Conservation (phyloP, 2,113 vertebrate genomes). For the Rafetus swinhoei region DNA sequence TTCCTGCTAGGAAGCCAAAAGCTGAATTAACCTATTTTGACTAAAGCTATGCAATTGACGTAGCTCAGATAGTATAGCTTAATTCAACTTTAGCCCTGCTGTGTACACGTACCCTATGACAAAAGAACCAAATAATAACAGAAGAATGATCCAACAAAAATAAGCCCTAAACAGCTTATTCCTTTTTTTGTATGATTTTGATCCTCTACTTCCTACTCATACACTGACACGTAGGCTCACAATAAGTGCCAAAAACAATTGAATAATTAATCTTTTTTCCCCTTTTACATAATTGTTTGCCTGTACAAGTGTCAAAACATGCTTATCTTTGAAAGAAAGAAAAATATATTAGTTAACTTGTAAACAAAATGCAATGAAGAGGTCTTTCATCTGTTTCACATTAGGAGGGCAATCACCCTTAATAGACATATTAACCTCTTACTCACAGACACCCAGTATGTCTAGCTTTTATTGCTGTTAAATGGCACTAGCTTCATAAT, state of each 20-base stretch:
- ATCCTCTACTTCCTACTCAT: not conserved
- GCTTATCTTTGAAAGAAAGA: not conserved
- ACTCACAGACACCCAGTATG: not conserved
- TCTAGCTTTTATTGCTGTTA: constrained; percentile 6
- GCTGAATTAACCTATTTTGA: too few relatives aligned
- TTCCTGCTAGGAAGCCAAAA: too few relatives aligned
- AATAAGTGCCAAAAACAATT: not conserved
- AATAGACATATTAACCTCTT: constrained; percentile 31
- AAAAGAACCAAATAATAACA: not conserved
- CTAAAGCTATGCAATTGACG: too few relatives aligned
- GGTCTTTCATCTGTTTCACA: fast-evolving
- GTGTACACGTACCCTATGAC: not conserved
- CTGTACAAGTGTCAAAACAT: not conserved
- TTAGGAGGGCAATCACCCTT: not conserved
- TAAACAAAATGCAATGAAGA: not conserved
- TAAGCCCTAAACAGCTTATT: not conserved
- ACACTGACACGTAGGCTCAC: not conserved
- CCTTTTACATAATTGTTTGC: not conserved
- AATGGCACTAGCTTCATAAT: not conserved
- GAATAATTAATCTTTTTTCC: not conserved
- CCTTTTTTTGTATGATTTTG: not conserved
- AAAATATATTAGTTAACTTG: not conserved
- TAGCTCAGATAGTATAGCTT: too few relatives aligned
- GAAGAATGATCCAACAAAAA: not conserved
- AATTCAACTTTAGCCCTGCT: too few relatives aligned